phyloP scores from a whole-genome alignment of 2,888 invertebrate genomes.

The Oithona nana region DNA sequence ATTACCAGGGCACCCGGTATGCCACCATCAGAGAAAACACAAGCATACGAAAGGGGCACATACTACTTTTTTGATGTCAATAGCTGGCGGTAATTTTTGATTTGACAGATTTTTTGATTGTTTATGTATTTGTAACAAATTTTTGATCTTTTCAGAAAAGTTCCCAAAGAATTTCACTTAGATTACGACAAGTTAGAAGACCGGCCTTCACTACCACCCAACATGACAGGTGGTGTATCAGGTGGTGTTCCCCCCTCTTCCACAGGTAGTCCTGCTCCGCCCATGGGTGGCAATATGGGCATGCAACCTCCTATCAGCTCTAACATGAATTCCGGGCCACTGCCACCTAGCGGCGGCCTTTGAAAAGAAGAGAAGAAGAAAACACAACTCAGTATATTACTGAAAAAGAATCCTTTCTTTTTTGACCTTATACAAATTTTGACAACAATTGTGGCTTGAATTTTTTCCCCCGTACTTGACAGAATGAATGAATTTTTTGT shows the following conservation, averaged over 20 bases:
- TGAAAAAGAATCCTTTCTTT: too few species aligned
- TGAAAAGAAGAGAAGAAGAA: too few species aligned
- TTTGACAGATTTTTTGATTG: not conserved
- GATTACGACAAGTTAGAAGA: slow-evolving; percentile 98
- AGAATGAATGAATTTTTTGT: too few species aligned
- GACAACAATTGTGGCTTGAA: too few species aligned
- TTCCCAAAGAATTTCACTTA: slow-evolving; percentile 93
- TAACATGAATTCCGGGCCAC: not conserved
- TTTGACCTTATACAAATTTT: too few species aligned
- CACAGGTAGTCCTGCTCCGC: not conserved
- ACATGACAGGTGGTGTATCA: slow-evolving; percentile 24
- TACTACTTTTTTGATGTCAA: slow-evolving; percentile 94
- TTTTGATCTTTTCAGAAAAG: slow-evolving; percentile 47
- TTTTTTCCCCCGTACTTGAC: too few species aligned
- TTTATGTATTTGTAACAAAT: not conserved
- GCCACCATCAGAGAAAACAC: slow-evolving; percentile 81
- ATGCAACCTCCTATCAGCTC: not conserved
- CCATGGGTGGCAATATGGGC: not conserved
- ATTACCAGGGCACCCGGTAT: slow-evolving; percentile 92
- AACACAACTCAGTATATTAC: not conserved
- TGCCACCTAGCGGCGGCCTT: not conserved
- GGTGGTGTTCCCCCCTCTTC: slow-evolving; percentile 1
- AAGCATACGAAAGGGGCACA: slow-evolving; percentile 90
- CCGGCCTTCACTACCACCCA: slow-evolving; percentile 54
- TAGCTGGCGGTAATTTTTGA: slow-evolving; percentile 18